These are phyloP conservation scores for Scaptodrosophila latifasciaeformis DNA, from an alignment of 2,888 invertebrate species.

Conservation along the genomic window DNA sequence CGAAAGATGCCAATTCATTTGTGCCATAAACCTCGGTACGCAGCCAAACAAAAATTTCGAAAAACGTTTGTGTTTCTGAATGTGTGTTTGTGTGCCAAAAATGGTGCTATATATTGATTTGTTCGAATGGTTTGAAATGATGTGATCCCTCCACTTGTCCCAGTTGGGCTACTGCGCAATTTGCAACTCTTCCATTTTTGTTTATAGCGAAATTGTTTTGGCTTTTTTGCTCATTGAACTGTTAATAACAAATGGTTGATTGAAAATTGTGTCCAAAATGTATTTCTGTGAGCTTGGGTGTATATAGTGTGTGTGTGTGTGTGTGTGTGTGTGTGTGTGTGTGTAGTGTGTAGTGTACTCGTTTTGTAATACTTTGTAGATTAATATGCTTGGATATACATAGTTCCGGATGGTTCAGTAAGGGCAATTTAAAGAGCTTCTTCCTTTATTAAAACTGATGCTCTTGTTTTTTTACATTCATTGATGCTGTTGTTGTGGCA, in stretches of 20 bases:
- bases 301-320: neutral
- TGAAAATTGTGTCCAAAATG: conserved; percentile 33
- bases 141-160: neutral
- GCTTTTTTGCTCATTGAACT: conserved; percentile 29
- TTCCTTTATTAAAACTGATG: no score
- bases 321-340: neutral
- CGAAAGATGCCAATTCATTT: conserved; percentile 64
- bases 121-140: no score
- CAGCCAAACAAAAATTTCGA: conserved; percentile 16
- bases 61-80: no score
- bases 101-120: conserved; percentile 1
- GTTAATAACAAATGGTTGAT: conserved; percentile 43
- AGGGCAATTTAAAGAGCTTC: no score
- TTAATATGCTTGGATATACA: no score
- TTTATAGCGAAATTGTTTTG: conserved; percentile 13
- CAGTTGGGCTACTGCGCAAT: no score
- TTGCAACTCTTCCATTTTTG: conserved; percentile 34
- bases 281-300: neutral
- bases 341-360: neutral
- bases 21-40: conserved; percentile 47
- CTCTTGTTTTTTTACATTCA: no score
- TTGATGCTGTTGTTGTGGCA: no score
- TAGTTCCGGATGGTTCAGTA: no score
- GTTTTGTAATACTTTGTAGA: no score
- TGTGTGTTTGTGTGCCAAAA: no score